Evolutionary conservation across 2,113 vertebrate genomes (phyloP).

Genomic region (Chascanopsetta lugubris): DNA sequence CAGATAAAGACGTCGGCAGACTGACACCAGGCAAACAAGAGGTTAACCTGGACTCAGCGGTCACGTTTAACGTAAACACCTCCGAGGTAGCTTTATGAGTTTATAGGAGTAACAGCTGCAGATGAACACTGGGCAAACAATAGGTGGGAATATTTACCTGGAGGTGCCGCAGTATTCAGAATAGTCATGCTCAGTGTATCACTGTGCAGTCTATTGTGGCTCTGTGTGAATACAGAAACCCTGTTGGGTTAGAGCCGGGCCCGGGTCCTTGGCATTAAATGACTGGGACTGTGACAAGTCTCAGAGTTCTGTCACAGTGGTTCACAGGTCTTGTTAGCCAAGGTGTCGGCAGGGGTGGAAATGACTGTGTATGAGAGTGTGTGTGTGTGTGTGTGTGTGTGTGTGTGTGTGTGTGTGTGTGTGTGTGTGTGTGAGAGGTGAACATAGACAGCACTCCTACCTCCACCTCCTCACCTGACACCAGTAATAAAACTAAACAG

Average conservation of each 20-base stretch:
- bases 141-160: slow-evolving; percentile 29
- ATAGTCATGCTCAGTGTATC: slow-evolving; percentile 42
- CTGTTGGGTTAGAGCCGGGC: slow-evolving; percentile 58
- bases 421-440: slow-evolving; percentile 53
- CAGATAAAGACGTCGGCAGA: slow-evolving; percentile 17
- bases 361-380: slow-evolving; percentile 57
- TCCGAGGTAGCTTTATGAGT: neutral
- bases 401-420: slow-evolving; percentile 49
- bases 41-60: too few species aligned
- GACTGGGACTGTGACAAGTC: slow-evolving; percentile 77
- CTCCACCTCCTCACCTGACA: slow-evolving; percentile 79
- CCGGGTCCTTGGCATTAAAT: slow-evolving; percentile 74
- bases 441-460: slow-evolving; percentile 77
- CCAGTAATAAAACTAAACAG: slow-evolving; percentile 80
- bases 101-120: neutral
- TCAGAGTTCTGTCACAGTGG: slow-evolving; percentile 74
- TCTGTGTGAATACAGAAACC: slow-evolving; percentile 62
- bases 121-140: neutral
- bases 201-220: slow-evolving; percentile 43
- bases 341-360: slow-evolving; percentile 76
- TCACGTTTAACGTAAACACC: too few species aligned
- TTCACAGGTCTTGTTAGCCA: slow-evolving; percentile 78
- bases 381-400: slow-evolving; percentile 54
- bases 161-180: slow-evolving; percentile 36
- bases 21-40: too few species aligned